Evolutionary conservation across 2,113 vertebrate genomes (phyloP), one percentile per base, ranked within the genome.

Genomic region (Puffinus mauretanicus): DNA sequence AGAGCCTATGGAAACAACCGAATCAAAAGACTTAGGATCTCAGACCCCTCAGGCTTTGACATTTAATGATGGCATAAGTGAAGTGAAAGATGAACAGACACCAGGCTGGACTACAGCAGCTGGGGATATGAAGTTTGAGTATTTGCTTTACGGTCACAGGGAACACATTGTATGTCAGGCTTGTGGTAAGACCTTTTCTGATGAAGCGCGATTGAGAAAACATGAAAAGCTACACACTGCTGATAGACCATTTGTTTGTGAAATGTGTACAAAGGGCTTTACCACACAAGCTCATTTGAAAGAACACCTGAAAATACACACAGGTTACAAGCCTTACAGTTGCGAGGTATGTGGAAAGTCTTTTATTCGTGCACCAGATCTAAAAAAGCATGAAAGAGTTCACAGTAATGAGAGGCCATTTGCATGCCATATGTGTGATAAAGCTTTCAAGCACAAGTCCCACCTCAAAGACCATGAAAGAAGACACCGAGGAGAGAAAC

Each of bases 361-460:
- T 38, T 99, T 99, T 88, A 99, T 99, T 95, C 98, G 99, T 1
- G 99, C 99, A 6, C 99, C 99, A 6, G 99, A 99, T 97, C 97
- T 99, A 22, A 99, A 99, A 98, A 98, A 99, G 92, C 99, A 99
- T 3, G 99, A 99, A 96, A 86, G 99, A 51, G 99, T 99, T 46
- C 99, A 99, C 98, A 99, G 99, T 97, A 99, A 99, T 40, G 99
- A 99, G 97, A 98, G 99, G 58, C 99, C 99, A 3, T 99, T 99
- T 32, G 99, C 98, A 0, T 99, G 99, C 91, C 99, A 99, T 79
- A 98, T 99, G 98, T 99, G 99, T 40, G 99, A 99, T 97, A 99
- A 99, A 96, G 99, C 99, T 87, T 99, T 99, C 98, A 99, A 99
- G 96, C 99, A 99, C 98, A 99, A 99, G 98, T 99, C 99, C 25